Percentiles rank a stretch among this genome's conserved stretches.
Evolutionary conservation across 2,888 invertebrate genomes (phyloP).

Genomic region (Auanema freiburgensis): DNA sequence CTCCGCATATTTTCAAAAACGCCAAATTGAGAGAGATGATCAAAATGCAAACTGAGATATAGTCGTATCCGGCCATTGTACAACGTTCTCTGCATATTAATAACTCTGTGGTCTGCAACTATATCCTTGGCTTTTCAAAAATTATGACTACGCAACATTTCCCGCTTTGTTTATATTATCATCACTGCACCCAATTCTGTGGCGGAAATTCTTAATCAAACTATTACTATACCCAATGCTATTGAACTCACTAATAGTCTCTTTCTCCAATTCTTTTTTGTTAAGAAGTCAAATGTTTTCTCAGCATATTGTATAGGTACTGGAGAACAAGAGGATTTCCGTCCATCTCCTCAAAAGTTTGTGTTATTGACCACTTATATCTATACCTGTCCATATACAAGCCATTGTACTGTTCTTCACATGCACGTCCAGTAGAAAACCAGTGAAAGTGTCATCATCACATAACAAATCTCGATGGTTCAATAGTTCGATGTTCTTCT

Average conservation of each 20-base stretch:
- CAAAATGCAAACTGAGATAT: conserved; percentile 24
- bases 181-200: conserved; percentile 9
- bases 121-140: background rate
- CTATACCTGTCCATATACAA: conserved; percentile 39
- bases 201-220: conserved; percentile 3
- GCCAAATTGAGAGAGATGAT: conserved; percentile 20
- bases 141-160: background rate
- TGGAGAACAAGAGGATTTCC: conserved; percentile 18
- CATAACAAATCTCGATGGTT: conserved; percentile 14
- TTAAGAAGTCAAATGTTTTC: conserved; percentile 9
- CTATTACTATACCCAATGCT: background rate
- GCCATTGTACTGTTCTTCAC: conserved; percentile 21
- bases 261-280: background rate
- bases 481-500: background rate
- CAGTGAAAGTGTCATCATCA: conserved; percentile 21
- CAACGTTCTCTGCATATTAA: conserved; percentile 41
- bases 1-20: conserved; percentile 23
- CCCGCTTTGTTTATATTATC: background rate
- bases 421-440: conserved; percentile 29
- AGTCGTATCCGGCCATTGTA: conserved; percentile 35
- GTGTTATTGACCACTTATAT: background rate
- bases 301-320: conserved; percentile 26
- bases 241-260: background rate
- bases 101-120: conserved; percentile 22
- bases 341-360: background rate